Evolutionary conservation across 2,797 vertebrate genomes (phyloP), one percentile per base, ranked within the genome.

Genomic region (Dromococcyx pavoninus): DNA sequence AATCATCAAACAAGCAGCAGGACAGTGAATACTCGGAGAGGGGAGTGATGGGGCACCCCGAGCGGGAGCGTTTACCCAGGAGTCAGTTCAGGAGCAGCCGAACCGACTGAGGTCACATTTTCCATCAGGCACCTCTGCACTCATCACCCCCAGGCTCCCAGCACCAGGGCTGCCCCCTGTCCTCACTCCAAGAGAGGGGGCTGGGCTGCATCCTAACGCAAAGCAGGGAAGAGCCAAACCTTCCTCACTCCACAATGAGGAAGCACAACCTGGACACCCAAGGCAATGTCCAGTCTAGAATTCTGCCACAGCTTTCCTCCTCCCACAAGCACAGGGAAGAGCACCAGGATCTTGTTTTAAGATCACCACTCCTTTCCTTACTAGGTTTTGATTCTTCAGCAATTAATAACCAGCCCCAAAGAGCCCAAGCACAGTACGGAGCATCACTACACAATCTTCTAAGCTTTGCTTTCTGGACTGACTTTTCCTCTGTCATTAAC

Each of bases 311-410:
- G 60, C 19, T 27, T 24, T 64, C 76, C 57, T 24, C 39, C 39
- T 60, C 53, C 33, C 2, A 0, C 30, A 10, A 2, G 9, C 60
- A 32, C 0, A 12, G 30, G 24, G 61, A 73, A 72, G 19, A 30
- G 12, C 64, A 16, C 23, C 21, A 32, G 43, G 80, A 53, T 74
- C 43, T 56, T 60, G n/a, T 37, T 14, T 1, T n/a, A n/a, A 67
- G 43, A 32, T 44, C 81, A 66, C n/a, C 16, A 10, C 27, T 57
- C 54, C 43, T 44, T 17, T 72, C 28, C 44, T 53, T 54, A 17
- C 15, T 17, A 21, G 18, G 24, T 46, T 66, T 32, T 56, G 10
- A 22, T 44, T 61, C n/a, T 58, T 41, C 54, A 77, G 71, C 54
- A 61, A 21, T 60, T 35, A 51, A 28, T 43, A 33, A 50, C 13